Conservation (phyloP, 2,113 vertebrate species). For the Phasianus colchicus region DNA sequence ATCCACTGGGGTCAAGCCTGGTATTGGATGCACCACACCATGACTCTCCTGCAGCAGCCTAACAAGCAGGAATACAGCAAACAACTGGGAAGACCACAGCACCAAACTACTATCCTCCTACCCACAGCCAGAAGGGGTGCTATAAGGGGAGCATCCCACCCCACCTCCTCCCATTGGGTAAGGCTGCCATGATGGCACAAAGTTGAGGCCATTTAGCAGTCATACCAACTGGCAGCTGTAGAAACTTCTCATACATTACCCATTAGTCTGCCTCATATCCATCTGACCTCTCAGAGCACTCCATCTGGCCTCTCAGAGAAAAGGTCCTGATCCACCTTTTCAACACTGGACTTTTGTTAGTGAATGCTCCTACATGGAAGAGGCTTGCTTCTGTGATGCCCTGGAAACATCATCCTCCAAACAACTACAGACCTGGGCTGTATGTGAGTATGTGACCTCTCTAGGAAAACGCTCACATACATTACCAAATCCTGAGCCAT, state of each 20-base stretch:
- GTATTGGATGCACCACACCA: fast-evolving
- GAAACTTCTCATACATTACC: fast-evolving
- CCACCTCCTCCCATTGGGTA: not conserved
- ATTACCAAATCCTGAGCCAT: not conserved
- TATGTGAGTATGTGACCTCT: not conserved
- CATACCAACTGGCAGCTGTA: not conserved
- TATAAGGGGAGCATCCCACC: not conserved
- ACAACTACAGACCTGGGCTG: not conserved
- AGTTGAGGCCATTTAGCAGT: not conserved
- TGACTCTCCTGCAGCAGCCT: not conserved
- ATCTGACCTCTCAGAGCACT: not conserved
- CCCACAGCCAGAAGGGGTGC: not conserved
- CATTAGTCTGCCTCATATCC: not conserved
- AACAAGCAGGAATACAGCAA: not conserved
- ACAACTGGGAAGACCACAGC: not conserved
- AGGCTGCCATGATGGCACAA: no score
- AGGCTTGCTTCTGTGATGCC: not conserved
- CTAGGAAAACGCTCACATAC: not conserved
- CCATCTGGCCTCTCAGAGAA: not conserved
- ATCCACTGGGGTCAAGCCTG: not conserved
- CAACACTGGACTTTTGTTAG: not conserved
- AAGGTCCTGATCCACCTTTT: not conserved
- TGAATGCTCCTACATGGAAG: fast-evolving
- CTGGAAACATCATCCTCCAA: not conserved
- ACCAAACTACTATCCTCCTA: not conserved